Percentiles rank a stretch among this genome's conserved stretches.
Evolutionary conservation across 2,888 invertebrate species (phyloP).

Genomic region (Oscheius myriophilus): DNA sequence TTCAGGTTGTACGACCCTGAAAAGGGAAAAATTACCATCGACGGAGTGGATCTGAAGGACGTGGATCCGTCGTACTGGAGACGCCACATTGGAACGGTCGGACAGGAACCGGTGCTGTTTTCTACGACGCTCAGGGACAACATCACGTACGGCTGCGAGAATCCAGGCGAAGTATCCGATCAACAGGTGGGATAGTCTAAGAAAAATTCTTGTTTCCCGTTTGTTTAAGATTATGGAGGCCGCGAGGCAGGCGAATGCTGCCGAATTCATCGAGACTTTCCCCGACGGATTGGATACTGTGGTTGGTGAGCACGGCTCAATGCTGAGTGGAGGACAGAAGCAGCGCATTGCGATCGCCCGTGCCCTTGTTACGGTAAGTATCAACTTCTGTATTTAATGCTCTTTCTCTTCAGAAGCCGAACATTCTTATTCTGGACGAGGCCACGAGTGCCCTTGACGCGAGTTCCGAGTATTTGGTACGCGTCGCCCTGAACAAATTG

Average conservation of each 20-base stretch:
- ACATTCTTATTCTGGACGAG: conserved; percentile 91
- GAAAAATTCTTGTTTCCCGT: no score
- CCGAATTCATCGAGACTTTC: conserved; percentile 79
- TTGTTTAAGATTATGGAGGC: conserved; percentile 73
- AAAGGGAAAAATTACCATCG: conserved; percentile 77
- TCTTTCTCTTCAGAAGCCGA: conserved; percentile 89
- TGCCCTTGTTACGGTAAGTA: conserved; percentile 60
- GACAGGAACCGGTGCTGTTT: conserved; percentile 93
- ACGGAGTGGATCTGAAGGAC: conserved; percentile 81
- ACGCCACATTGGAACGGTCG: conserved; percentile 86
- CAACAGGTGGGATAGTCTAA: no score
- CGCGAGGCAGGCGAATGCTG: conserved; percentile 85
- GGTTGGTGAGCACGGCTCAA: conserved; percentile 71
- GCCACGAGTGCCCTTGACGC: conserved; percentile 79
- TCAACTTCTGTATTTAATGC: background rate
- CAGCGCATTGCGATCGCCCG: conserved; percentile 74
- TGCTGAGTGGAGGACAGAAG: conserved; percentile 73
- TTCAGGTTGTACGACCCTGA: conserved; percentile 81
- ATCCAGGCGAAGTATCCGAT: conserved; percentile 74
- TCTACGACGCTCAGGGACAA: conserved; percentile 89
- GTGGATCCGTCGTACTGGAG: conserved; percentile 87
- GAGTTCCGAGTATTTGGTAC: conserved; percentile 66
- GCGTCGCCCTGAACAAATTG: conserved; percentile 62
- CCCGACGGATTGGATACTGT: conserved; percentile 83
- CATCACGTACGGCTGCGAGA: conserved; percentile 84